A percentile compares a stretch with the other conserved stretches of the same genome.
Evolutionary conservation across 2,888 invertebrate species (phyloP).

Genomic region (Sympetrum striolatum): DNA sequence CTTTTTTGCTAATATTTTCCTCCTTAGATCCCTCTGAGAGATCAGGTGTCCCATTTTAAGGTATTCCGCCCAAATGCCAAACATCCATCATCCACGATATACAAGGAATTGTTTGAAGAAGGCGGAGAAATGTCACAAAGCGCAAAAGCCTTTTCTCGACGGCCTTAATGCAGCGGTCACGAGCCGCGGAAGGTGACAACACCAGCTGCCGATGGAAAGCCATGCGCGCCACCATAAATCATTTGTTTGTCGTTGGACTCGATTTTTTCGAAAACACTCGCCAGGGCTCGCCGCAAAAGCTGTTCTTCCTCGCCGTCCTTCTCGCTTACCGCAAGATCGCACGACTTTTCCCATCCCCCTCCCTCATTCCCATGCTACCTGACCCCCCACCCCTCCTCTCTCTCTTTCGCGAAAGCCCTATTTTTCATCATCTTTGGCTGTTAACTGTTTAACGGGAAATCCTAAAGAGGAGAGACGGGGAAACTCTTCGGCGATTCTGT

Average conservation of each 20-base stretch:
- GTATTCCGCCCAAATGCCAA: too few species aligned
- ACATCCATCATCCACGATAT: too few species aligned
- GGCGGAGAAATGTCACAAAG: neutral
- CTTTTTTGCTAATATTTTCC: too few species aligned
- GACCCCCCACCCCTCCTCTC: neutral
- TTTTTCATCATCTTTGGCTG: neutral
- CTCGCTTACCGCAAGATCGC: neutral
- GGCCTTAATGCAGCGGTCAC: neutral
- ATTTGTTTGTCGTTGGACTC: neutral
- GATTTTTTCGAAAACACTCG: neutral
- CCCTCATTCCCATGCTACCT: neutral
- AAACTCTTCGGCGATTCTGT: neutral
- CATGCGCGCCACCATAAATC: neutral
- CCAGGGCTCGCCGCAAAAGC: neutral
- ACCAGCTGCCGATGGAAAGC: neutral
- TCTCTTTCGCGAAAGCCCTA: neutral
- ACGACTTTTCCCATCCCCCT: neutral
- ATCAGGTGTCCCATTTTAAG: too few species aligned
- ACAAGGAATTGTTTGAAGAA: neutral
- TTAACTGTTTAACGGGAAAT: neutral
- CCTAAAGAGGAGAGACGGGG: neutral
- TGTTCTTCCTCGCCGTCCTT: neutral
- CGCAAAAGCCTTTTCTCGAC: neutral
- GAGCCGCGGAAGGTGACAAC: constrained; percentile 15
- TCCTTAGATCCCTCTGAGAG: too few species aligned